phyloP scores from a whole-genome alignment of 2,797 vertebrate species.

The Enteromius thamalakanensis region DNA sequence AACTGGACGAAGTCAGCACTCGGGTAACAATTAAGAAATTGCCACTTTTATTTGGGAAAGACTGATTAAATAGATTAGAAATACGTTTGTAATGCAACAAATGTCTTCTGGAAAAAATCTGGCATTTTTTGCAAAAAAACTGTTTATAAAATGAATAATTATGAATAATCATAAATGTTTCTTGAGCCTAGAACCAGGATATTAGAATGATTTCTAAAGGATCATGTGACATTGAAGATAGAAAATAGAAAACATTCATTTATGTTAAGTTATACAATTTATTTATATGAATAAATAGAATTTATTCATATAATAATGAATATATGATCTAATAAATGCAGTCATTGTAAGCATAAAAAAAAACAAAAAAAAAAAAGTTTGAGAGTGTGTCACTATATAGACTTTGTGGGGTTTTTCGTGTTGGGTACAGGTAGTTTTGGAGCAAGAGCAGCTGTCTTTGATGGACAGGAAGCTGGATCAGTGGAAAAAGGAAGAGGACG shows the following conservation, averaged over 20 bases:
- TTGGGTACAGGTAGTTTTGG: slow-evolving; percentile 69
- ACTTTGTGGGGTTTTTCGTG: not conserved
- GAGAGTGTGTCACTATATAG: not conserved
- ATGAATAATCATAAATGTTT: not conserved
- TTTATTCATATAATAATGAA: too few relatives aligned
- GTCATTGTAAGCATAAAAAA: not conserved
- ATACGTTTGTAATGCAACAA: not conserved
- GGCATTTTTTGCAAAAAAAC: not conserved
- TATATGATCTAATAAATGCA: not conserved
- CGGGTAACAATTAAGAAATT: slow-evolving; percentile 67
- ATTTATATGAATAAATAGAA: too few relatives aligned
- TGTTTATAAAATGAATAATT: too few relatives aligned
- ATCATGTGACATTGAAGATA: not conserved
- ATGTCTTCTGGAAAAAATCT: not conserved
- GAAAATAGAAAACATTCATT: not conserved
- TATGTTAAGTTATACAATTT: not conserved
- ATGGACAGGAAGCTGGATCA: slow-evolving; percentile 74
- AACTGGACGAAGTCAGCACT: slow-evolving; percentile 73
- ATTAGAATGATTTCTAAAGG: not conserved
- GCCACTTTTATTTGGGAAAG: not conserved
- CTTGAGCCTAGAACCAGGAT: not conserved
- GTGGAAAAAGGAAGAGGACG: slow-evolving; percentile 74
- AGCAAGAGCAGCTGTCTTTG: slow-evolving; percentile 73
- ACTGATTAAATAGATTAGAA: not conserved
- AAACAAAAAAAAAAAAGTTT: too few relatives aligned